Percentiles rank a stretch among this genome's conserved stretches.
These are phyloP conservation scores for Carlito syrichta DNA, from an alignment of 2,113 vertebrate genomes.

Conservation along the genomic window DNA sequence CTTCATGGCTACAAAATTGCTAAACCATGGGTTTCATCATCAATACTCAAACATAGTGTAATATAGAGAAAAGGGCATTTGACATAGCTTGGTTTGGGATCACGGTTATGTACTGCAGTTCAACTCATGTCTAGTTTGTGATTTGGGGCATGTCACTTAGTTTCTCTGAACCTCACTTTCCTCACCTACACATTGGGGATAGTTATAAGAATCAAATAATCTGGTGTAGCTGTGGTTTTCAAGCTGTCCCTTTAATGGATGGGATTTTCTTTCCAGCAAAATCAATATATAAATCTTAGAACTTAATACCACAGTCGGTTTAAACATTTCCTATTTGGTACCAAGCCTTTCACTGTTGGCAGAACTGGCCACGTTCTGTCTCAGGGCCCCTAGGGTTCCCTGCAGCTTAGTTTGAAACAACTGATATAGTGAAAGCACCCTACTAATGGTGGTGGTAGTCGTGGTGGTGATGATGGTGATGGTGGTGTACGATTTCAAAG, in stretches of 20 bases:
- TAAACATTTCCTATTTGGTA: neutral
- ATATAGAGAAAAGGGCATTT: conserved; percentile 55
- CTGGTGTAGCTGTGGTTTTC: neutral
- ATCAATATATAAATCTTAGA: neutral
- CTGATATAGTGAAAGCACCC: neutral
- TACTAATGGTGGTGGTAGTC: neutral
- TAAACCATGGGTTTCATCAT: conserved; percentile 44
- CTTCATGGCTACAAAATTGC: conserved; percentile 54
- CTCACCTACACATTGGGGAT: neutral
- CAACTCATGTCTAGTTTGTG: neutral
- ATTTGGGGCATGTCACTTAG: neutral
- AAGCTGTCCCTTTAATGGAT: neutral
- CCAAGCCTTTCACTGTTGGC: neutral
- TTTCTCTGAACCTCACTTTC: neutral
- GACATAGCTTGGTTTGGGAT: neutral
- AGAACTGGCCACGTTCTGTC: neutral
- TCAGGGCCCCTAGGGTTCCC: neutral
- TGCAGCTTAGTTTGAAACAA: neutral
- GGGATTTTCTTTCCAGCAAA: neutral
- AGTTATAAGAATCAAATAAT: neutral
- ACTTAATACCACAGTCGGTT: neutral
- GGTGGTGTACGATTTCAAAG: neutral
- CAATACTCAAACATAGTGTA: neutral
- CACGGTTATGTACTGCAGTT: neutral
- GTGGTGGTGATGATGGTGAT: too few species aligned